Conservation (phyloP, 2,888 invertebrate species). For the Cephonodes hylas region DNA sequence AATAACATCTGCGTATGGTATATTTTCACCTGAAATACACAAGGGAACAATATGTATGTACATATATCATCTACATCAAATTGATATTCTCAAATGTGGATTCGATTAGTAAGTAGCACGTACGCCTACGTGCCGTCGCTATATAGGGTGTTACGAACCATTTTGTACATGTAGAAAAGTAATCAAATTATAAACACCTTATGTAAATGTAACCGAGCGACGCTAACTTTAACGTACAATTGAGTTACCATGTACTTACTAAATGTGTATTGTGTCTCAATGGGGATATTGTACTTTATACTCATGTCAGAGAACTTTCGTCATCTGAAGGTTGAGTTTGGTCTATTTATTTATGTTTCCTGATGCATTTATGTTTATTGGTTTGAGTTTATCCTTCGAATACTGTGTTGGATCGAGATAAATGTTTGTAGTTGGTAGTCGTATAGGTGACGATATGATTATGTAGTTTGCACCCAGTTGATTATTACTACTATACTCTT, state of each 20-base stretch:
- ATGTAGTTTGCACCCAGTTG: too few species aligned
- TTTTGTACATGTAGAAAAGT: neutral
- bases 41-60: too few species aligned
- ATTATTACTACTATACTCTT: too few species aligned
- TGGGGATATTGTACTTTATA: neutral
- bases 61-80: too few species aligned
- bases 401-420: too few species aligned
- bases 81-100: neutral
- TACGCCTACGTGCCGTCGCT: neutral
- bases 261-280: neutral
- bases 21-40: too few species aligned
- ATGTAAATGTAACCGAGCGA: neutral
- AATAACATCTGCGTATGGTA: too few species aligned
- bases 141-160: neutral
- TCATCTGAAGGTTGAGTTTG: neutral
- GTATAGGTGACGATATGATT: too few species aligned
- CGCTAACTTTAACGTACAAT: neutral
- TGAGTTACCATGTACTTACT: neutral
- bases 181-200: neutral
- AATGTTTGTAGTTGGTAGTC: too few species aligned
- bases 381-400: too few species aligned
- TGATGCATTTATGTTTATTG: too few species aligned
- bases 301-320: neutral
- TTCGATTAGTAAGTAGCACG: neutral
- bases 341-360: too few species aligned